Evolutionary conservation across 2,888 invertebrate genomes (phyloP), one percentile per base, ranked within the genome.

Genomic region (Dicranocentrus wangi): DNA sequence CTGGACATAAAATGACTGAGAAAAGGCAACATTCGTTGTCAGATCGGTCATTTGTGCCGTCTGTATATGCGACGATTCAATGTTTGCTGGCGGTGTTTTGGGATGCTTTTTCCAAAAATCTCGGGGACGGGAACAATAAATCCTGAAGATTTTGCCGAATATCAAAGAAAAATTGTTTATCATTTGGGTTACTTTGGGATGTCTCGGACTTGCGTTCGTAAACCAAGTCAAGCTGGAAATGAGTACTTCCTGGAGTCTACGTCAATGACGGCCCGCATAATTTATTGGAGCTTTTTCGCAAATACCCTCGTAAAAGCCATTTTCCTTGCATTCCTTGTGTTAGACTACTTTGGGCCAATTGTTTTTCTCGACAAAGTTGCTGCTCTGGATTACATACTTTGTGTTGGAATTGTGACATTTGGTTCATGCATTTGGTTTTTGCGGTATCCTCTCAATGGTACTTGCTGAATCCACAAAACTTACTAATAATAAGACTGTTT

Each of bases 361-460:
- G 51, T 61, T 2, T 77, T 77, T 55, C 25, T 77, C 5, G 77
- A 77, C 19, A 77, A 77, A 65, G 69, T 77, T 25, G 77, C 77
- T 21, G 77, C 77, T 8, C 39, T 68, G 8, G 69, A 68, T 21
- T 77, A 77, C 39, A 77, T 77, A 1, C 21, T 77, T 19, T 77
- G 60, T 17, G 68, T 77, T 8, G 68, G 77, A 17, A 77, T 77
- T 2, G 61, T 47, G 1, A 28, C 51, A 13, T 69, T 27, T 61
- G 60, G 69, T 7, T 60, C 61, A 0, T 43, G 58, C 13, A 27
- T 77, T 51, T 77, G 77, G 77, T 58, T 43, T n/a, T 17, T 28
- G 2, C 23, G 77, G 25, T 77, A 77, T 17, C 77, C 77, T 23
- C 23, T 77, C 10, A 42, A 69, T 61, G 77, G 77, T 77, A 77